phyloP scores from a whole-genome alignment of 2,888 invertebrate genomes.

The Adelognathus sp. region DNA sequence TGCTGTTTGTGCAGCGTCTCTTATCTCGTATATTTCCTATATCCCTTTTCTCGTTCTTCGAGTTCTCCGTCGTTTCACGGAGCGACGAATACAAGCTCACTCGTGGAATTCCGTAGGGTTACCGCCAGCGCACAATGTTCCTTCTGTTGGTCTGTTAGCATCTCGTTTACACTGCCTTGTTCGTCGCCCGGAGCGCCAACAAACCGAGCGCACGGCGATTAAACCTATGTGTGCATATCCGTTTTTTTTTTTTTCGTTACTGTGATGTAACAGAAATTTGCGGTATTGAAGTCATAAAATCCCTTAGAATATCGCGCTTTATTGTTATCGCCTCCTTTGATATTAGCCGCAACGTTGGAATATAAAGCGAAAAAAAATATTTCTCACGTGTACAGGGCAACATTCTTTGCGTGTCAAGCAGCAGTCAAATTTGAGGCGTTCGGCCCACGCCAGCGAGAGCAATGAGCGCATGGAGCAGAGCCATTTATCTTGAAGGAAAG shows the following conservation, averaged over 20 bases:
- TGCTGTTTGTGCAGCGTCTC: constrained; percentile 11
- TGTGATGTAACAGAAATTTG: background rate
- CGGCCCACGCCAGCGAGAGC: background rate
- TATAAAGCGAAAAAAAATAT: constrained; percentile 13
- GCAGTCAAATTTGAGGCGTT: background rate
- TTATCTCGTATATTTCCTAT: constrained; percentile 48
- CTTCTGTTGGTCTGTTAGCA: background rate
- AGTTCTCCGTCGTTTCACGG: background rate
- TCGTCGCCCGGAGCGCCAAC: background rate
- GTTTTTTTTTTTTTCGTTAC: background rate
- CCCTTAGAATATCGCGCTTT: background rate
- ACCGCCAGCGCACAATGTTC: constrained; percentile 31
- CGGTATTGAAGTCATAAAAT: background rate
- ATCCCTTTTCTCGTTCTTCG: constrained; percentile 41
- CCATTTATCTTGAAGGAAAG: background rate
- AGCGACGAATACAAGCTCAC: background rate
- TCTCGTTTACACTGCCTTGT: background rate
- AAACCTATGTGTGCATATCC: background rate
- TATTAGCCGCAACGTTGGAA: constrained; percentile 26
- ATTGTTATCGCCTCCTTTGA: constrained; percentile 38
- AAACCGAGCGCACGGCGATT: background rate
- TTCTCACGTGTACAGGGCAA: background rate
- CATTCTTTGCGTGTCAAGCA: background rate
- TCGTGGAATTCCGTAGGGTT: constrained; percentile 32
- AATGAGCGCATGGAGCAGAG: background rate